Evolutionary conservation across 2,797 vertebrate genomes (phyloP).

Genomic region (Capromys pilorides): DNA sequence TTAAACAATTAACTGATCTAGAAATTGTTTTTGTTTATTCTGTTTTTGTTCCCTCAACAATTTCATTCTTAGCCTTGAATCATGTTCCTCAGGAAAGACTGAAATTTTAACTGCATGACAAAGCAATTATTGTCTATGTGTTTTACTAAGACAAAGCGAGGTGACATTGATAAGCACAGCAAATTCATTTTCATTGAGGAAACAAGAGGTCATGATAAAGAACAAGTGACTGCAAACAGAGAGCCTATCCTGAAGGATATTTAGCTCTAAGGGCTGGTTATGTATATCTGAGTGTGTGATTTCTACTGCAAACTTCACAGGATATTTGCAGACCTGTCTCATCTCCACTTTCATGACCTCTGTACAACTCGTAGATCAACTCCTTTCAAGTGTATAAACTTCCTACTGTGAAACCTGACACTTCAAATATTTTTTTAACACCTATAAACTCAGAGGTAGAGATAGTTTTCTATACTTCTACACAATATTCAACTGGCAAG

Average conservation of each 20-base stretch:
- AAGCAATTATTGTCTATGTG: neutral
- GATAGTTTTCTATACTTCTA: conserved; percentile 33
- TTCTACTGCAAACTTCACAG: conserved; percentile 24
- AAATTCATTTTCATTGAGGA: neutral
- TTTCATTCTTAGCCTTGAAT: neutral
- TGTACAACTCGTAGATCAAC: neutral
- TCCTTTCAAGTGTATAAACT: conserved; percentile 53
- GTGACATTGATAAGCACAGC: neutral
- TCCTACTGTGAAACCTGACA: conserved; percentile 40
- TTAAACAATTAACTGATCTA: neutral
- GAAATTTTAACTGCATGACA: neutral
- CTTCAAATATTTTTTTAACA: neutral
- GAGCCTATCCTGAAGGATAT: neutral
- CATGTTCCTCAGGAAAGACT: neutral
- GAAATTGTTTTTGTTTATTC: neutral
- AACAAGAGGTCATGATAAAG: neutral
- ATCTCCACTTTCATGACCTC: conserved; percentile 13
- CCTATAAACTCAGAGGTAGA: neutral
- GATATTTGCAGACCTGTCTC: neutral
- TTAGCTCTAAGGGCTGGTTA: neutral
- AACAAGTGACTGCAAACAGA: neutral
- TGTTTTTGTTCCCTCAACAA: neutral
- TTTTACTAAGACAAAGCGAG: conserved; percentile 1
- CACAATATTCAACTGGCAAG: neutral
- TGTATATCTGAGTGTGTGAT: neutral